phyloP scores from a whole-genome alignment of 2,888 invertebrate genomes.

The Biston betularia region DNA sequence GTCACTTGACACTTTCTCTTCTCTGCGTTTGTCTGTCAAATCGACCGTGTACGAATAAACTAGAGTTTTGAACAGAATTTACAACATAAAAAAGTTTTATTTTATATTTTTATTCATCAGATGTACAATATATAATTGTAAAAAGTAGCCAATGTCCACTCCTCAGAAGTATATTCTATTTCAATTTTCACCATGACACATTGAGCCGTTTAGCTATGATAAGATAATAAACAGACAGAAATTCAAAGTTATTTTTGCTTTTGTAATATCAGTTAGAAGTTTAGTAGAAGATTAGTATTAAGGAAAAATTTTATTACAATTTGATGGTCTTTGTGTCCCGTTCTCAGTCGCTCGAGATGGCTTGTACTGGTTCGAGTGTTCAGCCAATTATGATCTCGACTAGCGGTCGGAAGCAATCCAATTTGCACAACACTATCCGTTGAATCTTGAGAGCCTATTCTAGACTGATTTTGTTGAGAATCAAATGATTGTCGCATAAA shows the following conservation, averaged over 20 bases:
- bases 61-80: conserved; percentile 1
- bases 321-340: conserved; percentile 35
- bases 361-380: conserved; percentile 56
- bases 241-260: too few relatives aligned
- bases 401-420: conserved; percentile 73
- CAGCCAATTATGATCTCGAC: conserved; percentile 68
- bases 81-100: background rate
- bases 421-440: conserved; percentile 79
- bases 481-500: background rate
- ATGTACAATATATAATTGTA: too few relatives aligned
- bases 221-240: too few relatives aligned
- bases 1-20: conserved; percentile 71
- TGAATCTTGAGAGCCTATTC: conserved; percentile 49
- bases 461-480: conserved; percentile 43
- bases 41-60: conserved; percentile 27
- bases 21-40: conserved; percentile 42
- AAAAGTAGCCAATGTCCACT: too few relatives aligned
- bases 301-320: conserved; percentile 3
- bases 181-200: too few relatives aligned
- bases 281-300: too few relatives aligned
- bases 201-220: too few relatives aligned
- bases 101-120: too few relatives aligned
- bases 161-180: too few relatives aligned
- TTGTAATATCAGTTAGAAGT: too few relatives aligned
- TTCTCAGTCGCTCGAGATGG: conserved; percentile 47